These are phyloP conservation scores for Globia sparganii DNA, from an alignment of 2,888 invertebrate genomes.

Conservation along the genomic window DNA sequence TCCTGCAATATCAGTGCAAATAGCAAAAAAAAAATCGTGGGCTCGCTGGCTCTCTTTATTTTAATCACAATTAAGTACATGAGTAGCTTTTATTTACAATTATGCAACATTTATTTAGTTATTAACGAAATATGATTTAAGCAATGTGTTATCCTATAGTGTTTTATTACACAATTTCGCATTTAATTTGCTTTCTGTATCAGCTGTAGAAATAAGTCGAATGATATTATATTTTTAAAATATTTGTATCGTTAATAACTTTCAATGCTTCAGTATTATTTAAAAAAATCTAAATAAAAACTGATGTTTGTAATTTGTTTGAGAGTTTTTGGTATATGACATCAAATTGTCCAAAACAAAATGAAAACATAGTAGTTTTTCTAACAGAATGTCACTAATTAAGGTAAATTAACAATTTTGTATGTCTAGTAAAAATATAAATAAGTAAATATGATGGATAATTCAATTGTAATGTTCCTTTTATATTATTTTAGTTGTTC, in stretches of 20 bases:
- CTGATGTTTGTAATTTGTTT: slow-evolving; percentile 17
- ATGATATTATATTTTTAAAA: slow-evolving; percentile 25
- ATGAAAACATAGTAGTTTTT: slow-evolving; percentile 25
- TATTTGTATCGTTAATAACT: slow-evolving; percentile 31
- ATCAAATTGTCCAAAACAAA: slow-evolving; percentile 1
- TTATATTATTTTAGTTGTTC: slow-evolving; percentile 32
- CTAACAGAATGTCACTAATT: slow-evolving; percentile 50
- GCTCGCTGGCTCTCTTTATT: background rate
- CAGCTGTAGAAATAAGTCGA: slow-evolving; percentile 36
- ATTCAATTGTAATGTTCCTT: slow-evolving; percentile 49
- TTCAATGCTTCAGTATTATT: slow-evolving; percentile 54
- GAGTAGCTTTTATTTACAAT: slow-evolving; percentile 2
- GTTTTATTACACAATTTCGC: slow-evolving; percentile 59
- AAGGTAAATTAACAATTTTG: slow-evolving; percentile 46
- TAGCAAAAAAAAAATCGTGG: too few relatives aligned
- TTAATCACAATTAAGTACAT: slow-evolving; percentile 32
- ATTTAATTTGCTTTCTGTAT: slow-evolving; percentile 59
- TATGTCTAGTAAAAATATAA: slow-evolving; percentile 35
- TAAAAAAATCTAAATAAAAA: slow-evolving; percentile 3
- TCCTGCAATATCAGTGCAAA: too few relatives aligned
- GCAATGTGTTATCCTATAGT: slow-evolving; percentile 46
- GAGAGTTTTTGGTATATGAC: slow-evolving; percentile 24
- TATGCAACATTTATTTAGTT: slow-evolving; percentile 8
- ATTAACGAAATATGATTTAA: background rate
- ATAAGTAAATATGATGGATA: slow-evolving; percentile 22